Percentiles rank a stretch among this genome's conserved stretches.
phyloP scores from a whole-genome alignment of 2,888 invertebrate genomes.

The Bedellia somnulentella region DNA sequence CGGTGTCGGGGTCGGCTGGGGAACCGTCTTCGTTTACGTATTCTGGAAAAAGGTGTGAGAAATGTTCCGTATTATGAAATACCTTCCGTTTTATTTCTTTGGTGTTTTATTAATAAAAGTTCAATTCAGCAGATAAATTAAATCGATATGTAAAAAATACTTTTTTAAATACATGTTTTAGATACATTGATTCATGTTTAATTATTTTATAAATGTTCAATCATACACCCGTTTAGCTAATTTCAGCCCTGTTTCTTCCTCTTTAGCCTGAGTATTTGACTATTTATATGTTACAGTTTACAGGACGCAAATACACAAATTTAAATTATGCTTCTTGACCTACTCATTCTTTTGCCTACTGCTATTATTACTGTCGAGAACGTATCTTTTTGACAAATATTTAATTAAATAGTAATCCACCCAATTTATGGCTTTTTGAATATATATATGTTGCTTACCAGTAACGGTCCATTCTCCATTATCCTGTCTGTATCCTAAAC shows the following conservation, averaged over 20 bases:
- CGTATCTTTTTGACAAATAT: no score
- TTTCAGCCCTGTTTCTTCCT: not conserved
- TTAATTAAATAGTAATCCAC: no score
- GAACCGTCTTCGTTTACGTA: slow-evolving; percentile 35
- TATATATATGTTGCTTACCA: slow-evolving; percentile 37
- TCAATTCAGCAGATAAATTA: not conserved
- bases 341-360: no score
- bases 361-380: no score
- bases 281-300: no score
- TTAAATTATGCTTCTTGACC: no score
- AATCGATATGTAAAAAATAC: not conserved
- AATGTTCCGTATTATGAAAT: not conserved
- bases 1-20: slow-evolving; percentile 11
- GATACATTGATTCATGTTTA: not conserved
- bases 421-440: no score
- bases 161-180: no score
- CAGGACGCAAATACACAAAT: no score
- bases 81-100: no score
- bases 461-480: slow-evolving; percentile 60
- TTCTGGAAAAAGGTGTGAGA: slow-evolving; percentile 14
- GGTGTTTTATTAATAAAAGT: no score
- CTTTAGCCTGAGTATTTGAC: no score
- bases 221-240: not conserved
- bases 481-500: slow-evolving; percentile 68
- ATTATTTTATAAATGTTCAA: not conserved